A percentile compares a stretch with the other conserved stretches of the same genome.
Conservation (phyloP, 2,113 vertebrate species). For the Crotalus viridis region DNA sequence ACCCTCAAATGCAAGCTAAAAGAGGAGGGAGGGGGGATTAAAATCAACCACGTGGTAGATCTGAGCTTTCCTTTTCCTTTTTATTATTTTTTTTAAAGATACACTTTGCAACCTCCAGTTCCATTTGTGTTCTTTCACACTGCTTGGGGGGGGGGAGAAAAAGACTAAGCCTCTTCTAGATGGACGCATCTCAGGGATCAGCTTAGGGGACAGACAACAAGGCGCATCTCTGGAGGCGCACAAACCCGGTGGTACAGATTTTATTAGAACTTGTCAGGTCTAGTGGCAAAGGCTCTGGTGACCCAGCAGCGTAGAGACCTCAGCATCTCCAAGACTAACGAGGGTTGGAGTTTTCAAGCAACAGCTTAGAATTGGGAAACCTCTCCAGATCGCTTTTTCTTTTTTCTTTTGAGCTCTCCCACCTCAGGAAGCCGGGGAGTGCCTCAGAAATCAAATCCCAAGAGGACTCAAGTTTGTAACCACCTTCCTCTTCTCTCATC, state of each 20-base stretch:
- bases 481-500: constrained; percentile 71
- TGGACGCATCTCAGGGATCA: constrained; percentile 71
- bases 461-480: constrained; percentile 71
- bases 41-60: constrained; percentile 79
- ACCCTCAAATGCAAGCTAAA: constrained; percentile 68
- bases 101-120: constrained; percentile 75
- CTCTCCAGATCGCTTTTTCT: constrained; percentile 67
- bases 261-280: constrained; percentile 49
- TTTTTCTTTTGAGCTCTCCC: constrained; percentile 37
- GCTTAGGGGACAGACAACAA: constrained; percentile 52
- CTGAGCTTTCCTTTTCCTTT: constrained; percentile 48
- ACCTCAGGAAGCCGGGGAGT: constrained; percentile 69
- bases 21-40: constrained; percentile 66
- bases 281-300: constrained; percentile 66
- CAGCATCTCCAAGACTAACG: constrained; percentile 55
- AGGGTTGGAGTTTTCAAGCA: constrained; percentile 68
- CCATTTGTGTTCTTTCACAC: constrained; percentile 69
- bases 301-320: constrained; percentile 53
- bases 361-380: constrained; percentile 65
- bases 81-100: constrained; percentile 43
- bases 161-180: constrained; percentile 71
- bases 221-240: constrained; percentile 59
- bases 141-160: constrained; percentile 55
- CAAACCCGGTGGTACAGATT: constrained; percentile 35
- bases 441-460: constrained; percentile 48